Base-by-base conservation (phyloP, 1,140 invertebrate species). In the Drosophila sp. region DNA sequence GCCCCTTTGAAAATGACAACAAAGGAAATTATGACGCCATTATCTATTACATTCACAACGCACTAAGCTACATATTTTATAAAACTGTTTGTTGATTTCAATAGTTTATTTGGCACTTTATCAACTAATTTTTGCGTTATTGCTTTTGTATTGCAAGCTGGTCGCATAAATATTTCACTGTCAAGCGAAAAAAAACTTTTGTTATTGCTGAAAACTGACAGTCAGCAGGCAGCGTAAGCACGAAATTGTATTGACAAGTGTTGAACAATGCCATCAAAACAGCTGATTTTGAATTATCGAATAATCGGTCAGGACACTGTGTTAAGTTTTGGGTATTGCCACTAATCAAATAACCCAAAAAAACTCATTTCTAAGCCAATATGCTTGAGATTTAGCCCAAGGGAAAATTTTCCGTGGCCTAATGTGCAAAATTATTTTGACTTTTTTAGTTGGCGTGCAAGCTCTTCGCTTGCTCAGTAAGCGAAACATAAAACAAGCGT, bases 11-110 rank as follows among this genome's bases (percentile, higher is more conserved):
- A 50, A 66, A 72, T 36, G 59, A 72, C 29, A 46, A 59, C 63
- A 72, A 67, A 54, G 38, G 63, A 29, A 67, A 53, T 38, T 66
- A 66, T 50, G 69, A 72, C 63, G 63, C 62, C 70, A 67, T 67
- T 45, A 27, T 57, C 1, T 7, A 38, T 11, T 45, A n/a, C 32
- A 21, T 14, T 34, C 14, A 46, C 11, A 25, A 61, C 25, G 36
- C 9, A 45, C 48, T 40, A 7, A 4, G 4, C 45, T 51, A 53
- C 69, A 72, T 57, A 54, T 27, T 57, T 2, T 8, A 50, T 8
- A 9, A 13, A 51, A 58, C 45, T 36, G 6, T 38, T n/a, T 43
- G 9, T 29, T 11, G 16, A 21, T 50, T 50, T 43, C 14, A 29
- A 43, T 11, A 11, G n/a, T 27, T 6, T 51, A n/a, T 36, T n/a